Percentiles rank a stretch among this genome's conserved stretches.
Evolutionary conservation across 2,888 invertebrate genomes (phyloP).

Genomic region (Ichneumoninae sp.): DNA sequence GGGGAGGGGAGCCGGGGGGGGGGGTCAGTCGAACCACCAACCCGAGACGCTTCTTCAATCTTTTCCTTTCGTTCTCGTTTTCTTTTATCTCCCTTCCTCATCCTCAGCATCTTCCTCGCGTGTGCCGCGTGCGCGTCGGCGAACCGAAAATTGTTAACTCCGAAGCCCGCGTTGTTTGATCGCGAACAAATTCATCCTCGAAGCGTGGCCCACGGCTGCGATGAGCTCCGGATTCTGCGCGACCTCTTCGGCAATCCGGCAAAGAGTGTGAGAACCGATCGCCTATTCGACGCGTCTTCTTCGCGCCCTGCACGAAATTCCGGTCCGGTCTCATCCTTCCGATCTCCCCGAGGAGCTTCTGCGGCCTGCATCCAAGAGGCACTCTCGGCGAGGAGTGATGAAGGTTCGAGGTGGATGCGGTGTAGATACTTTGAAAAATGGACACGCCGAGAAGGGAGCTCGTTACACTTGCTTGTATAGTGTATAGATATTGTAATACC

Average conservation of each 20-base stretch:
- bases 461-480: constrained; percentile 42
- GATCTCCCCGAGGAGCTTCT: constrained; percentile 6
- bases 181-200: constrained; percentile 74
- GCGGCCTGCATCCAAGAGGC: constrained; percentile 17
- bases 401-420: constrained; percentile 24
- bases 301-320: constrained; percentile 20
- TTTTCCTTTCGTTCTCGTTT: constrained; percentile 45
- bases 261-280: constrained; percentile 57
- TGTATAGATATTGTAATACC: constrained; percentile 23
- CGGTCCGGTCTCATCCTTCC: constrained; percentile 12
- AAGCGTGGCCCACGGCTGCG: constrained; percentile 68
- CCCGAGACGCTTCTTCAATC: constrained; percentile 39
- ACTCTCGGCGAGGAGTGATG: constrained; percentile 20
- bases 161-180: constrained; percentile 74
- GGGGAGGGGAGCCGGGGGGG: constrained; percentile 5
- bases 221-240: constrained; percentile 43
- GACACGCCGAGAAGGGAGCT: constrained; percentile 17
- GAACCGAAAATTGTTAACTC: constrained; percentile 75
- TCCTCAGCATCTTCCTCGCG: constrained; percentile 37
- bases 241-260: constrained; percentile 27
- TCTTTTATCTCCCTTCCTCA: constrained; percentile 32
- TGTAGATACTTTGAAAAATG: constrained; percentile 56
- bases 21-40: constrained; percentile 47
- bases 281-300: constrained; percentile 41
- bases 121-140: constrained; percentile 45